Percentiles rank a stretch among this genome's conserved stretches.
These are phyloP conservation scores for Drosophila meridionalis DNA, from an alignment of 2,888 invertebrate species.

Conservation along the genomic window DNA sequence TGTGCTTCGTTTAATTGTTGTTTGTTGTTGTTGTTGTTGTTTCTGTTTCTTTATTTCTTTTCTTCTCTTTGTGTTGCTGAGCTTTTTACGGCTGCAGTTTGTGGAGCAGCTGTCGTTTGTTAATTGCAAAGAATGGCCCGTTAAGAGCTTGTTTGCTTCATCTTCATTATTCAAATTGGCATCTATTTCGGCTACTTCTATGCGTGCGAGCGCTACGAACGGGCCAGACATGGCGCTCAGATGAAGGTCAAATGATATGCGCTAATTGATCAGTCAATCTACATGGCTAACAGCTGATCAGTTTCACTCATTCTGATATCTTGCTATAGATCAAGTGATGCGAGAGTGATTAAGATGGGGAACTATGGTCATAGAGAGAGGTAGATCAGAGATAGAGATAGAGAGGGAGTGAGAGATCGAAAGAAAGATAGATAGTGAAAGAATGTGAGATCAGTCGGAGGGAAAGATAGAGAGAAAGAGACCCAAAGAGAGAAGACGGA, in stretches of 20 bases:
- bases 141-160: slow-evolving; percentile 49
- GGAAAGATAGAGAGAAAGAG: background rate
- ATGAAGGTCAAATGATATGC: slow-evolving; percentile 54
- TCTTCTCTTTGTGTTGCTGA: background rate
- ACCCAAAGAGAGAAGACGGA: no score
- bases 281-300: slow-evolving; percentile 46
- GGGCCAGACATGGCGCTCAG: slow-evolving; percentile 26
- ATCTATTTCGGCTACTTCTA: slow-evolving; percentile 31
- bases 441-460: no score
- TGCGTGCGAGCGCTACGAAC: slow-evolving; percentile 39
- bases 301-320: background rate
- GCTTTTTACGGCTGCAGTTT: slow-evolving; percentile 35
- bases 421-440: background rate
- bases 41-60: background rate
- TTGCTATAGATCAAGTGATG: slow-evolving; percentile 6
- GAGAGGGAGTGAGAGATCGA: background rate
- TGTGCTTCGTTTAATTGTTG: slow-evolving; percentile 59
- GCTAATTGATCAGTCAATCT: slow-evolving; percentile 58
- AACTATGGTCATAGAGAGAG: background rate
- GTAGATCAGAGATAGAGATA: background rate
- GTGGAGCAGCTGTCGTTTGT: slow-evolving; percentile 70
- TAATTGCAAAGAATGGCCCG: slow-evolving; percentile 70
- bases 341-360: background rate
- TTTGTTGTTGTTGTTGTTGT: slow-evolving; percentile 19
- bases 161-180: slow-evolving; percentile 65